These are phyloP conservation scores for Charadrius vociferus DNA, from an alignment of 2,113 vertebrate genomes.

Conservation along the genomic window DNA sequence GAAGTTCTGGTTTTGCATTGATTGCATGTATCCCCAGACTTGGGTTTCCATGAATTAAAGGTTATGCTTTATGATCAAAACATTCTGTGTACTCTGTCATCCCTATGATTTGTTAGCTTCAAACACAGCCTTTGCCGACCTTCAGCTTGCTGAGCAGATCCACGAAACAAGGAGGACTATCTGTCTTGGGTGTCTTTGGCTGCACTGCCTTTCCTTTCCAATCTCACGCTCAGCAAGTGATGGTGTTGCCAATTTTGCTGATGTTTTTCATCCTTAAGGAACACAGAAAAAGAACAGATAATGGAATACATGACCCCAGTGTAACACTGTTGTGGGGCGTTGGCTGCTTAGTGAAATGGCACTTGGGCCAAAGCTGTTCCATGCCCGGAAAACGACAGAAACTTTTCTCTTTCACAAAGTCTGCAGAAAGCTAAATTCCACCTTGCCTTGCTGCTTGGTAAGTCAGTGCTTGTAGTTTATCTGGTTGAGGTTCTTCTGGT, in stretches of 20 bases:
- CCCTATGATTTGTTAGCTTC: fast-evolving
- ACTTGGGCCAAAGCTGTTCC: neutral
- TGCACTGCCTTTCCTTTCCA: neutral
- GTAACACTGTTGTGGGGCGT: neutral
- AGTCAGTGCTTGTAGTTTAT: neutral
- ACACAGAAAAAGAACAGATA: neutral
- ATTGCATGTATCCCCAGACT: neutral
- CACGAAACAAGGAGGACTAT: fast-evolving
- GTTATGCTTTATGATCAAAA: fast-evolving
- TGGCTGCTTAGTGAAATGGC: neutral
- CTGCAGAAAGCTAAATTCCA: neutral
- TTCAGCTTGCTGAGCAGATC: neutral
- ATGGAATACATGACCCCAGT: neutral
- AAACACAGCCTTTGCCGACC: neutral
- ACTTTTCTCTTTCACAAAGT: neutral
- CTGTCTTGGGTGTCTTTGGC: neutral
- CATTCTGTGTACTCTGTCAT: neutral
- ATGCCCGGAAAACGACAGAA: neutral
- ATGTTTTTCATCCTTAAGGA: neutral
- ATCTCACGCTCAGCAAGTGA: neutral
- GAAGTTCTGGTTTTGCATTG: neutral
- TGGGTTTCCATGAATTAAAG: neutral
- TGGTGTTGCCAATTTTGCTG: neutral
- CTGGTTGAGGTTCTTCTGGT: neutral
- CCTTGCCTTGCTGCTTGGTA: neutral